Conservation (phyloP, 2,797 vertebrate species). For the Phrynocephalus guinanensis region DNA sequence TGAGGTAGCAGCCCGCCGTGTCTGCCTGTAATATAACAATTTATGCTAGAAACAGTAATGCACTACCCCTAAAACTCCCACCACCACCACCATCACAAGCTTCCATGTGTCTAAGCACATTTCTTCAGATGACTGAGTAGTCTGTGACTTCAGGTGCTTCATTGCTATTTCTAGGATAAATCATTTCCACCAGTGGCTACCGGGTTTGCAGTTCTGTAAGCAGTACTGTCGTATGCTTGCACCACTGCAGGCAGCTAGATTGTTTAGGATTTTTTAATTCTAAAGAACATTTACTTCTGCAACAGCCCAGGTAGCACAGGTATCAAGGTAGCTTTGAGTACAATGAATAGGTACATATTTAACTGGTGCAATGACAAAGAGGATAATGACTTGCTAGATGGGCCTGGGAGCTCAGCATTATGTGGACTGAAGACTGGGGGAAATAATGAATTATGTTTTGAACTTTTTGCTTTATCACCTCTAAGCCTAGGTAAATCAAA, state of each 20-base stretch:
- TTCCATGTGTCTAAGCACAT: too few relatives aligned
- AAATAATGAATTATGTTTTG: slow-evolving; percentile 21
- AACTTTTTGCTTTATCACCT: slow-evolving; percentile 40
- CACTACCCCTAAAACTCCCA: too few relatives aligned
- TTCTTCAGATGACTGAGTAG: too few relatives aligned
- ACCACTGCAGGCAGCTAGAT: neutral
- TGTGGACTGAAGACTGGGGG: slow-evolving; percentile 6
- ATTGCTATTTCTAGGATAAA: too few relatives aligned
- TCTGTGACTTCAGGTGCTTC: too few relatives aligned
- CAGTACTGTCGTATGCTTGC: too few relatives aligned
- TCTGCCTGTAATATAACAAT: too few relatives aligned
- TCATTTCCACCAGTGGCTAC: neutral
- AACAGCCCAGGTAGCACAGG: neutral
- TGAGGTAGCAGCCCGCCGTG: too few relatives aligned
- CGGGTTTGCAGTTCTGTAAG: too few relatives aligned
- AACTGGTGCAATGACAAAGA: slow-evolving; percentile 13
- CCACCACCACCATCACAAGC: too few relatives aligned
- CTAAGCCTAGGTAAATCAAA: slow-evolving; percentile 36
- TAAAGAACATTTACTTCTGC: neutral
- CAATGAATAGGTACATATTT: neutral
- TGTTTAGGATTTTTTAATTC: neutral
- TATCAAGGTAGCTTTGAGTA: neutral
- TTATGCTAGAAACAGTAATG: too few relatives aligned
- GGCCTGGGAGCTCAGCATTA: neutral
- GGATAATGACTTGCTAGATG: slow-evolving; percentile 13